Base-by-base conservation (phyloP, 2,797 vertebrate species). In the Tapera naevia region DNA sequence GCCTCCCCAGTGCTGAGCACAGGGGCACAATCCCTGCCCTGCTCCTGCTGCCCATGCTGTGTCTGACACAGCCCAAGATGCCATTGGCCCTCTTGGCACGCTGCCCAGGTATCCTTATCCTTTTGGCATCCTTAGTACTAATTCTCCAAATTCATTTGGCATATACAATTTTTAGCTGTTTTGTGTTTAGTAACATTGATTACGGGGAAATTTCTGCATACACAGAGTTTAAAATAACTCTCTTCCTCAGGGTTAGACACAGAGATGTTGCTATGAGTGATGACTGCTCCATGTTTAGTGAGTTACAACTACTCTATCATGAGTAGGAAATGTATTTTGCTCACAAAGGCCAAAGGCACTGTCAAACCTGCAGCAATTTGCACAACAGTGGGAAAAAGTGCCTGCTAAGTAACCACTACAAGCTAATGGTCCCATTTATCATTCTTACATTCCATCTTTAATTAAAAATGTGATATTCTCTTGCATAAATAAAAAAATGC, bases 101-200 rank as follows among this genome's bases (percentile, higher is more conserved):
- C n/a, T n/a, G n/a, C n/a, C n/a, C n/a, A n/a, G n/a, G n/a, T n/a
- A n/a, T n/a, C n/a, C n/a, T n/a, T n/a, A n/a, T n/a, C n/a, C n/a
- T n/a, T 93, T 93, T 57, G 80, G 56, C 30, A 27, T 24, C 85
- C 81, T 96, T 43, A 95, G 80, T 41, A 66, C 54, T 51, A 91
- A 57, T 96, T 90, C 81, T 90, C 46, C 84, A 87, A 93, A 89
- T 86, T 60, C 48, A 69, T 85, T 93, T 84, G 61, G 43, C 73
- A 94, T 33, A 43, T 86, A 91, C 21, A 74, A 89, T 58, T 86
- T 87, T 89, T 80, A 95, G 69, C 69, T 80, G 10, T 39, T 91
- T 46, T 18, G 79, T 58, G 93, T 95, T 93, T 82, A 94, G 94
- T 93, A 91, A 94, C 98, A 97, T 88, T 95, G 95, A 97, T 95